These are phyloP conservation scores for Xanthia togata DNA, from an alignment of 2,888 invertebrate genomes.

Conservation along the genomic window DNA sequence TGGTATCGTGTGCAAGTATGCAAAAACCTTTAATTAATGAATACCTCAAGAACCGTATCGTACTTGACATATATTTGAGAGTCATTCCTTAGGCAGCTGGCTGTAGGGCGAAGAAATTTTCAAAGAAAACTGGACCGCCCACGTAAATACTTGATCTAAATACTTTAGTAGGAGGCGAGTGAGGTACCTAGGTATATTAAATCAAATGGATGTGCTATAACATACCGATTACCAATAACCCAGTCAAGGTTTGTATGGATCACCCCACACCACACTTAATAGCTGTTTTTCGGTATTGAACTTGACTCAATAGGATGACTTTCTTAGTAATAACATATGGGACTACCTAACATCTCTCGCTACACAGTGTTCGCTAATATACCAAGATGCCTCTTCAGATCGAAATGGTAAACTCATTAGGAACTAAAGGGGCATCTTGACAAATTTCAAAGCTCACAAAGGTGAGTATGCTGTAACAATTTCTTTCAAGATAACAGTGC, in stretches of 20 bases:
- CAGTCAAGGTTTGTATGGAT: no score
- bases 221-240: background rate
- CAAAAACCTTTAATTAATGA: conserved; percentile 32
- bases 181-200: conserved; percentile 1
- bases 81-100: conserved; percentile 32
- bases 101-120: conserved; percentile 24
- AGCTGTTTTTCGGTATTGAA: background rate
- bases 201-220: conserved; percentile 6
- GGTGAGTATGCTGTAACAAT: background rate
- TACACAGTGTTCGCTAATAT: no score
- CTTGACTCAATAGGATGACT: background rate
- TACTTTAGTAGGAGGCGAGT: conserved; percentile 10
- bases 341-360: no score
- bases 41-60: conserved; percentile 13
- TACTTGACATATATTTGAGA: conserved; percentile 51
- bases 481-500: no score
- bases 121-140: conserved; percentile 43
- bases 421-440: no score
- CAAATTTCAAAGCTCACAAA: background rate
- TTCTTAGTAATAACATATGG: background rate
- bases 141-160: conserved; percentile 22
- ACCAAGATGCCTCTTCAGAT: background rate
- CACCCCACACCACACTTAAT: background rate
- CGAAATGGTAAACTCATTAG: no score
- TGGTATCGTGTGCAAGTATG: conserved; percentile 32